A percentile compares a stretch with the other conserved stretches of the same genome.
These are phyloP conservation scores for Micropoecilia bifurca DNA, from an alignment of 2,797 vertebrate genomes.

Conservation along the genomic window DNA sequence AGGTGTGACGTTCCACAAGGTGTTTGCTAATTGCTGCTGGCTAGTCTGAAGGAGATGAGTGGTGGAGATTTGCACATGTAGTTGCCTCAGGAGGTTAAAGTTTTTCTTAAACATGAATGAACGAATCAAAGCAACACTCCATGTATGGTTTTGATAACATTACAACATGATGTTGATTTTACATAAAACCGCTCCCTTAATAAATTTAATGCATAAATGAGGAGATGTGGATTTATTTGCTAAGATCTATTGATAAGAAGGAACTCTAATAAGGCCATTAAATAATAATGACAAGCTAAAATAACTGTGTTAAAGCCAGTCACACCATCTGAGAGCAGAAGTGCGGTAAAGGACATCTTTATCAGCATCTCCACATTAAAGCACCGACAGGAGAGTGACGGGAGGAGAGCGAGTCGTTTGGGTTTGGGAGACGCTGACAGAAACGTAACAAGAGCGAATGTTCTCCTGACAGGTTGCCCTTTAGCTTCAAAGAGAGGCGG, in stretches of 20 bases:
- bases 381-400: slow-evolving; percentile 25
- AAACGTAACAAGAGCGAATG: slow-evolving; percentile 36
- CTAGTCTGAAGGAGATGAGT: too few relatives aligned
- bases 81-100: too few relatives aligned
- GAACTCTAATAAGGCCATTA: background rate
- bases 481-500: slow-evolving; percentile 43
- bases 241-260: background rate
- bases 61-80: too few relatives aligned
- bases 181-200: too few relatives aligned
- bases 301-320: background rate
- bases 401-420: slow-evolving; percentile 28
- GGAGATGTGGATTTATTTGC: background rate
- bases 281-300: background rate
- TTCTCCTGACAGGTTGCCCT: slow-evolving; percentile 30
- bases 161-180: too few relatives aligned
- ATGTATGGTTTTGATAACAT: too few relatives aligned
- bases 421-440: slow-evolving; percentile 32
- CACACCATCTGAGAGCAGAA: background rate
- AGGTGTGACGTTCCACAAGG: too few relatives aligned
- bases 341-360: slow-evolving; percentile 34
- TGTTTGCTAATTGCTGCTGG: too few relatives aligned
- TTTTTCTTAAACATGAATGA: background rate
- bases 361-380: slow-evolving; percentile 40
- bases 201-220: too few relatives aligned
- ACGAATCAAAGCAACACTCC: background rate